Percentiles rank a stretch among this genome's conserved stretches.
phyloP scores from a whole-genome alignment of 2,888 invertebrate genomes.

The Drosophila longiperda region DNA sequence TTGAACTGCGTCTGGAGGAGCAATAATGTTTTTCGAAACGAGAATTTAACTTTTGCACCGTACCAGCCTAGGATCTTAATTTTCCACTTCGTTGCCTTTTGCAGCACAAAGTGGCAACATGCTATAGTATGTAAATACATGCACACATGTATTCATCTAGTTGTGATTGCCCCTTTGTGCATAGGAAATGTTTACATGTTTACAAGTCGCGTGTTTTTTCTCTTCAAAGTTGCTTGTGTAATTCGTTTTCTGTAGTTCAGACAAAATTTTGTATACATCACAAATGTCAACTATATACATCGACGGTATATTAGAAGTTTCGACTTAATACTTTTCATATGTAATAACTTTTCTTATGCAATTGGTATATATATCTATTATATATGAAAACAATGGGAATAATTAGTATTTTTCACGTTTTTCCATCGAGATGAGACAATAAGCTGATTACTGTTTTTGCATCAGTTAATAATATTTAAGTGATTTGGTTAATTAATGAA shows the following conservation, averaged over 20 bases:
- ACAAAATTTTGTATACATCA: background rate
- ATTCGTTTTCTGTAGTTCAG: background rate
- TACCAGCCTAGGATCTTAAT: background rate
- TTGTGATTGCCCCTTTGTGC: constrained; percentile 1
- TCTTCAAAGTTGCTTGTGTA: background rate
- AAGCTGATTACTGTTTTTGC: background rate
- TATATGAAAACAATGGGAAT: background rate
- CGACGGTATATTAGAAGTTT: background rate
- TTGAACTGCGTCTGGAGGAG: background rate
- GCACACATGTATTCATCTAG: background rate
- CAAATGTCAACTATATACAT: background rate
- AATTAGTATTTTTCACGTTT: background rate
- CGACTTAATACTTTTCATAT: background rate
- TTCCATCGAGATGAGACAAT: background rate
- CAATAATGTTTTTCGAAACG: background rate
- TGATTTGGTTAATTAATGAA: background rate
- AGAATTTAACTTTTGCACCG: background rate
- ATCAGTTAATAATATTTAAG: background rate
- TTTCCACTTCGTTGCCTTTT: background rate
- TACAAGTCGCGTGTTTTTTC: background rate
- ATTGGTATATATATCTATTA: background rate
- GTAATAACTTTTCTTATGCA: background rate
- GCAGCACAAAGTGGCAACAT: background rate
- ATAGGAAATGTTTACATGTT: background rate
- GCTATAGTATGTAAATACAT: background rate